Evolutionary conservation across 2,113 vertebrate species (phyloP).

Genomic region (Cyanistes caeruleus): DNA sequence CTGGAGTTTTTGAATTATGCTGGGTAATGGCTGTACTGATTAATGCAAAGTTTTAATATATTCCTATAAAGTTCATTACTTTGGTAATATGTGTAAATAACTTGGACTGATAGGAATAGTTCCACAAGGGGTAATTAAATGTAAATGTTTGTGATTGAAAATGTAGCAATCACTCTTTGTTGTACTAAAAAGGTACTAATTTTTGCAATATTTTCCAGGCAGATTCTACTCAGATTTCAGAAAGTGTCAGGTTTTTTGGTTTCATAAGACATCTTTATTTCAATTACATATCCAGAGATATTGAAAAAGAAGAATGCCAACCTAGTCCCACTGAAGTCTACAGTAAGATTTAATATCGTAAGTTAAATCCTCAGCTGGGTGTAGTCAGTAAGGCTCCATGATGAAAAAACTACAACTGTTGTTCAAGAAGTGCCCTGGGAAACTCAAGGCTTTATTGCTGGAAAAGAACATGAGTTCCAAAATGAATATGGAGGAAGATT

Average conservation of each 20-base stretch:
- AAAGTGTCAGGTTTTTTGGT: neutral
- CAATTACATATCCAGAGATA: neutral
- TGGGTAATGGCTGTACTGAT: neutral
- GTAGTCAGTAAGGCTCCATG: neutral
- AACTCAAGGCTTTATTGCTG: neutral
- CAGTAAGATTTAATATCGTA: neutral
- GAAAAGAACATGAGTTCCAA: neutral
- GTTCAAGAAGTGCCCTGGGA: neutral
- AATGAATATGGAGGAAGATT: neutral
- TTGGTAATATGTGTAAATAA: neutral
- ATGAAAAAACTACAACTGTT: neutral
- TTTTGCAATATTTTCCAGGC: neutral
- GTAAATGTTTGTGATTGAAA: neutral
- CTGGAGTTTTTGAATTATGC: neutral
- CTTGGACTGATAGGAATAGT: neutral
- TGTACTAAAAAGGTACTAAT: neutral
- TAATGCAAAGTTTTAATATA: neutral
- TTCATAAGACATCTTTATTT: neutral
- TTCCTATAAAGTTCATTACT: neutral
- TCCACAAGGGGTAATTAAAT: neutral
- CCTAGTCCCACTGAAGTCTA: neutral
- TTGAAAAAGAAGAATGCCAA: neutral
- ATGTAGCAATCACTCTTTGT: neutral
- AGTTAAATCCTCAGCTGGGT: neutral
- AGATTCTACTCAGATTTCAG: neutral